Conservation (phyloP, 2,113 vertebrate species). For the Toxotes jaculatrix region DNA sequence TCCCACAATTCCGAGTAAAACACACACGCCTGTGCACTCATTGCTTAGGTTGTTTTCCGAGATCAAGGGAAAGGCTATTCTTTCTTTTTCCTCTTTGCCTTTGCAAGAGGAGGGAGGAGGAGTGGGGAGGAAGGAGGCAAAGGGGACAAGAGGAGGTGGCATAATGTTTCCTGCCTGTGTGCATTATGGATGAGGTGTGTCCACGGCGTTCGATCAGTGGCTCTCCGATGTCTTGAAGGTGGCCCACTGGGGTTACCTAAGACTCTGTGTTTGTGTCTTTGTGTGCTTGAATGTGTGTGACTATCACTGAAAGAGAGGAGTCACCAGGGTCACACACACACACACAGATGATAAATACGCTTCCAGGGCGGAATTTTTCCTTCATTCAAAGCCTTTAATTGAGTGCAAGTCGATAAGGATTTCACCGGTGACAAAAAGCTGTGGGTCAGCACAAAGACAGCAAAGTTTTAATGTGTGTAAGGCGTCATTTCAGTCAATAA, state of each 20-base stretch:
- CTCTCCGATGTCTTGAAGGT: constrained; percentile 47
- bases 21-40: background rate
- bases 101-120: background rate
- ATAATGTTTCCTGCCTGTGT: constrained; percentile 66
- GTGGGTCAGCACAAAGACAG: background rate
- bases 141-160: constrained; percentile 49
- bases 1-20: background rate
- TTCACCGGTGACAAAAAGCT: background rate
- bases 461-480: background rate
- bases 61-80: constrained; percentile 18
- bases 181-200: constrained; percentile 77
- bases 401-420: background rate
- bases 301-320: constrained; percentile 11
- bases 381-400: background rate
- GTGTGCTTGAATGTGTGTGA: constrained; percentile 16
- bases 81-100: constrained; percentile 11
- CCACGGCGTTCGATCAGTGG: constrained; percentile 45
- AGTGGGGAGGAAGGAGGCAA: constrained; percentile 9
- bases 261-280: constrained; percentile 40
- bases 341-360: background rate
- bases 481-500: background rate
- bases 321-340: constrained; percentile 11
- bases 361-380: background rate
- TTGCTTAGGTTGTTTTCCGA: background rate
- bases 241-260: constrained; percentile 46